Percentiles rank a stretch among this genome's conserved stretches.
phyloP scores from a whole-genome alignment of 1,140 invertebrate genomes.

The Drosophila aff. region DNA sequence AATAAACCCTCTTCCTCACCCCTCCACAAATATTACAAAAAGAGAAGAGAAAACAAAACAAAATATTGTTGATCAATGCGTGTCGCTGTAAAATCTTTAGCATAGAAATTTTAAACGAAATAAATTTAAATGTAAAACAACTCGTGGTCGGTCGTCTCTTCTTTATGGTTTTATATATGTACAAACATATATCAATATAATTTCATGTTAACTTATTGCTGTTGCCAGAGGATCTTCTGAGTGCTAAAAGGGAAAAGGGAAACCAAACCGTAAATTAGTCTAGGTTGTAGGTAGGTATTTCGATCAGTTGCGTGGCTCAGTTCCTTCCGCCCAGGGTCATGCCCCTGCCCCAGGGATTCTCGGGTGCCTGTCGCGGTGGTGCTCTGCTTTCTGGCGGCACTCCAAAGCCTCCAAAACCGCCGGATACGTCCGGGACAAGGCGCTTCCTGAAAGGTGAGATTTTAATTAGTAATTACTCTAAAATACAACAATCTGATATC shows the following conservation, averaged over 20 bases:
- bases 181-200: conserved; percentile 51
- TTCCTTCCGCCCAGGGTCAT: conserved; percentile 88
- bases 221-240: conserved; percentile 42
- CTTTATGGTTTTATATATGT: conserved; percentile 29
- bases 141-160: not conserved
- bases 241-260: conserved; percentile 20
- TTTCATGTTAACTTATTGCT: conserved; percentile 54
- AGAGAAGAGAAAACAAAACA: conserved; percentile 17
- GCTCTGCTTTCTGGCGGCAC: conserved; percentile 86
- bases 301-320: conserved; percentile 15
- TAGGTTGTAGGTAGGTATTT: conserved; percentile 14
- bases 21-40: conserved; percentile 40
- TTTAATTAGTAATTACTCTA: no score
- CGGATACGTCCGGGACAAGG: conserved; percentile 89
- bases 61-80: conserved; percentile 79
- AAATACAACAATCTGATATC: no score
- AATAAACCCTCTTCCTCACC: conserved; percentile 6
- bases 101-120: conserved; percentile 79
- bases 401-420: conserved; percentile 89
- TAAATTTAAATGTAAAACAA: conserved; percentile 76
- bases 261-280: conserved; percentile 45
- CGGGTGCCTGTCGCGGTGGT: conserved; percentile 84
- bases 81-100: conserved; percentile 82
- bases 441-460: conserved; percentile 86
- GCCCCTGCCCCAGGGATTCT: conserved; percentile 90